Evolutionary conservation across 92 coral and sea anemone species (phyloP), one percentile per base, ranked within the genome.

Genomic region (Umimayanthus kanabou): DNA sequence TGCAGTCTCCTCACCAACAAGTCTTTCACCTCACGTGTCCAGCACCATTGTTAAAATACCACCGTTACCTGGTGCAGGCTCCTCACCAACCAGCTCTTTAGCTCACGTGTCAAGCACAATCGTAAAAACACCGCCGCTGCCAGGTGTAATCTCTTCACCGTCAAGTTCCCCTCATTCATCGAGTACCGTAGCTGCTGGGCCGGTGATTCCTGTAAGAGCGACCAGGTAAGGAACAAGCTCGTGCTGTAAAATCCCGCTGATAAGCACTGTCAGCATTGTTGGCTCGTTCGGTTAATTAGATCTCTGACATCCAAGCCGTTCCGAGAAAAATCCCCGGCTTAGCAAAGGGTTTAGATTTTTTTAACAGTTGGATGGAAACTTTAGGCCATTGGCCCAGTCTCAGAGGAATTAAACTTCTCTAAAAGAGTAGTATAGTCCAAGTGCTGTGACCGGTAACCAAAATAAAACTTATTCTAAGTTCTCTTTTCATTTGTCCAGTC

Each of bases 81-180:
- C 73, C 25, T 58, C 67, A 58, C 40, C 73, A 81, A 81, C 85
- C 20, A 39, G 47, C 26, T 69, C 76, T 25, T 11, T 39, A 70
- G 9, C 37, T 25, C 3, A 23, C 14, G 11, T 10, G 15, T 70
- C 74, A 4, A 70, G 74, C 74, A 70, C 22, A 39, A 70, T 22
- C 33, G 39, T 70, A 33, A 11, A 69, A 69, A 69, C 13, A 69
- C 33, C 74, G 1, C 74, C 33, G 33, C 37, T 23, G 11, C 47
- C 75, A 0, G 73, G 29, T 11, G 6, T 40, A 3, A 1, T 82
- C 47, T 64, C 49, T n/a, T 64, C 70, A 33, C 43, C 74, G 30
- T 22, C 76, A 67, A 71, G 30, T 67, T 45, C 77, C 2, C 28
- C 70, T 45, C 30, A 76, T 2, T 5, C 30, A 37, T 2, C 40